These are phyloP conservation scores for Phrixothrix hirtus DNA, from an alignment of 2,888 invertebrate species.

Conservation along the genomic window DNA sequence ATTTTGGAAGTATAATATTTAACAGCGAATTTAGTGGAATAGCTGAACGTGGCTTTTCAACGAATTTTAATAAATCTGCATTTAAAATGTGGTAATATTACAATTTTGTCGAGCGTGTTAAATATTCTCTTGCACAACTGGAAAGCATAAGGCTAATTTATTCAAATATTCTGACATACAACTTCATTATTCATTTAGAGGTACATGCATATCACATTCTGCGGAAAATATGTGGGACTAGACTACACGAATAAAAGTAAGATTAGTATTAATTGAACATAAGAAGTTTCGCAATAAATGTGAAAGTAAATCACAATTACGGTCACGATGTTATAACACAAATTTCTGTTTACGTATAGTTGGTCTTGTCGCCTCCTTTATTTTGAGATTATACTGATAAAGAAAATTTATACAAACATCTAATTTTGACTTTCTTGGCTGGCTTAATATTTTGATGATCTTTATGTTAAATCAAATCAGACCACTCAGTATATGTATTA, in stretches of 20 bases:
- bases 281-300: too few species aligned
- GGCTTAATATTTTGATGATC: not conserved
- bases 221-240: not conserved
- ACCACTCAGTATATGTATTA: too few species aligned
- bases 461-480: not conserved
- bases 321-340: too few species aligned
- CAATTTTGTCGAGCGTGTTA: slow-evolving; percentile 32
- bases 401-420: too few species aligned
- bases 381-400: too few species aligned
- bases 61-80: slow-evolving; percentile 36
- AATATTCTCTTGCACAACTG: slow-evolving; percentile 30
- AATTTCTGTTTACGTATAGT: too few species aligned
- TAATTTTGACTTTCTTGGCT: too few species aligned
- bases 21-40: slow-evolving; percentile 16
- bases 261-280: slow-evolving; percentile 19
- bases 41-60: slow-evolving; percentile 18
- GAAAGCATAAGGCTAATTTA: slow-evolving; percentile 30
- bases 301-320: too few species aligned
- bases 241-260: not conserved
- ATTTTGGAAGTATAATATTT: slow-evolving; percentile 18
- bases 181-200: slow-evolving; percentile 24
- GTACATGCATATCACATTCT: slow-evolving; percentile 10
- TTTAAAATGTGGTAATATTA: slow-evolving; percentile 34
- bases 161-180: slow-evolving; percentile 32
- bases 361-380: too few species aligned